Evolutionary conservation across 2,888 invertebrate species (phyloP).

Genomic region (Stenurella melanura): DNA sequence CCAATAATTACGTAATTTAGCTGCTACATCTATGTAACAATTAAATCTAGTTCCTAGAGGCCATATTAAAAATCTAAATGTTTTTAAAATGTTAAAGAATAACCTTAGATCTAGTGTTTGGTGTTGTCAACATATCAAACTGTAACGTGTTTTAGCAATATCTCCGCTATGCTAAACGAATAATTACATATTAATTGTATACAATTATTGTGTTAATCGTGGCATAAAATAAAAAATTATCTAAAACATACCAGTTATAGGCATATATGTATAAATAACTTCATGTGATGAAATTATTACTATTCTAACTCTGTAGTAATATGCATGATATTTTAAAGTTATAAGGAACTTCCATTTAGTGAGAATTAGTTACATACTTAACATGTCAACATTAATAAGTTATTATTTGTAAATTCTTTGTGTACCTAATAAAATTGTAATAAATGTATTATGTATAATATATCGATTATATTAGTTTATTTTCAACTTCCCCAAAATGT

Average conservation of each 20-base stretch:
- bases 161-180: slow-evolving; percentile 37
- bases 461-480: neutral
- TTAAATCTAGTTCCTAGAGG: slow-evolving; percentile 69
- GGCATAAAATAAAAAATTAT: slow-evolving; percentile 28
- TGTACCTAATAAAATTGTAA: slow-evolving; percentile 68
- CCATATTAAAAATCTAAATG: slow-evolving; percentile 68
- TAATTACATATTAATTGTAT: slow-evolving; percentile 27
- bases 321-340: slow-evolving; percentile 26
- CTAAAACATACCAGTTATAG: slow-evolving; percentile 29
- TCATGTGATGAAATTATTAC: slow-evolving; percentile 18
- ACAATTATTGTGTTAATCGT: slow-evolving; percentile 37
- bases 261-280: slow-evolving; percentile 16
- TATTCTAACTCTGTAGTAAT: slow-evolving; percentile 7
- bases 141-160: slow-evolving; percentile 62
- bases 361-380: slow-evolving; percentile 47
- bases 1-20: slow-evolving; percentile 53
- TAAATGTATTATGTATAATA: slow-evolving; percentile 67
- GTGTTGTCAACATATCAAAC: slow-evolving; percentile 72
- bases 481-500: neutral
- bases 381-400: slow-evolving; percentile 45
- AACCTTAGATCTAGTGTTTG: slow-evolving; percentile 65
- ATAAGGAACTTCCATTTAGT: slow-evolving; percentile 41
- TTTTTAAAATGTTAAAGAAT: slow-evolving; percentile 62
- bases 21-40: slow-evolving; percentile 60
- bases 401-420: slow-evolving; percentile 70